Evolutionary conservation across 1,140 invertebrate species (phyloP), one percentile per base, ranked within the genome.

Genomic region (Brachystomella parvula): DNA sequence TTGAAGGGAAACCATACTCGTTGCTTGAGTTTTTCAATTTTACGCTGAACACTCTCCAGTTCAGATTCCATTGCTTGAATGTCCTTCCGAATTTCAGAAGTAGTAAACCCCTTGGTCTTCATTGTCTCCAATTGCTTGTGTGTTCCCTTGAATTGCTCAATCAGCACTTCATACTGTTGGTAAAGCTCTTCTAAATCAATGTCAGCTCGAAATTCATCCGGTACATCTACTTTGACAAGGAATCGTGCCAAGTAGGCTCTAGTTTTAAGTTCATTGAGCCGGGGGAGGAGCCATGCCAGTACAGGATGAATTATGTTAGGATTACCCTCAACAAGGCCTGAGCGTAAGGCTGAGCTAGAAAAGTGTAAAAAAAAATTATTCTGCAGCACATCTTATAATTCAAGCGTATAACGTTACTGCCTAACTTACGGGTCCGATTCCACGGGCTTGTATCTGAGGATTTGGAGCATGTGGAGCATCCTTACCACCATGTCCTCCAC

Each of bases 31-130:
- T 87, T 81, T 72, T 89, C 87, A 68, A 90, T 85, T 64, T 89
- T 82, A 71, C 85, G 84, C 64, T 79, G 71, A 17, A 87, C 79
- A 72, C 89, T 86, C 75, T 92, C 89, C 76, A 86, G 87, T 76
- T 94, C 90, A 31, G 88, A 85, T 72, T 91, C 89, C 89, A 94
- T 92, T 39, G 89, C 85, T 73, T 85, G 83, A 12, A 92, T 85
- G 75, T 92, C 89, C 71, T 85, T 85, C 47, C 86, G 83, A 39
- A 89, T 80, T 77, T 89, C 86, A 3, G 74, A 67, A 2, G 82
- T 83, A 28, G 81, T 83, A 72, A 81, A 81, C 0, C 82, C 80
- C 71, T 81, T 83, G 67, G 81, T 83, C 71, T 85, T 85, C 62
- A 88, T 78, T 26, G 82, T 76, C 70, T 88, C 84, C 60, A 83